Base-by-base conservation (phyloP, 2,113 vertebrate genomes). In the Toxotes chatareus region DNA sequence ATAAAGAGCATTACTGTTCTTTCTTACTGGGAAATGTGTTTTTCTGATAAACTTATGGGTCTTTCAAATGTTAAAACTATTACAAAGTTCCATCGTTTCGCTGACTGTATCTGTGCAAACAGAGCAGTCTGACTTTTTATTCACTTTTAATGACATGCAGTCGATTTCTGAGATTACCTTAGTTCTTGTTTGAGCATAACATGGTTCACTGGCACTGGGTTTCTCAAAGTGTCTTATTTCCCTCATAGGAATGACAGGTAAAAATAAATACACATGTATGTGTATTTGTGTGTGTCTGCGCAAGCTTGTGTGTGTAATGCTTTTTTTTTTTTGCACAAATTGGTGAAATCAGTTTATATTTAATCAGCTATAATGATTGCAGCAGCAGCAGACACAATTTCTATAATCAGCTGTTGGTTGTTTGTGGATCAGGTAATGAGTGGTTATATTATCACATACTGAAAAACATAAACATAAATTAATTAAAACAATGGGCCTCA, bases 351-450 rank as follows among this genome's bases (percentile, higher is more conserved):
- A 40, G 59, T 83, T 27, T 73, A 31, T 63, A 47, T 79, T 59
- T 75, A 88, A 86, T 88, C 68, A 80, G 74, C 60, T 55, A 21
- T 83, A 79, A 86, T 80, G 70, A 85, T 73, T 19, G 31, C 56
- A 68, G 79, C 71, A 72, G 42, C 67, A 72, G 42, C 67, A 64
- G 60, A 82, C 46, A 65, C 42, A 59, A 73, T 76, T 69, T 63
- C 69, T 64, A 38, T 85, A 87, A 88, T 91, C 83, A 89, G 79
- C 77, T 80, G 73, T 59, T 79, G 40, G 70, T 73, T 84, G 73
- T 86, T 83, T 80, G 63, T 31, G 21, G 66, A 59, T 75, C 44
- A 17, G 44, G n/a, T 85, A 87, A 87, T 90, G 84, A 82, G 79
- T 68, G 69, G 75, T 86, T 89, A 76, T 84, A 27, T 83, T 66